Base-by-base conservation (phyloP, 1,140 invertebrate genomes). In the Antheraea mylitta region DNA sequence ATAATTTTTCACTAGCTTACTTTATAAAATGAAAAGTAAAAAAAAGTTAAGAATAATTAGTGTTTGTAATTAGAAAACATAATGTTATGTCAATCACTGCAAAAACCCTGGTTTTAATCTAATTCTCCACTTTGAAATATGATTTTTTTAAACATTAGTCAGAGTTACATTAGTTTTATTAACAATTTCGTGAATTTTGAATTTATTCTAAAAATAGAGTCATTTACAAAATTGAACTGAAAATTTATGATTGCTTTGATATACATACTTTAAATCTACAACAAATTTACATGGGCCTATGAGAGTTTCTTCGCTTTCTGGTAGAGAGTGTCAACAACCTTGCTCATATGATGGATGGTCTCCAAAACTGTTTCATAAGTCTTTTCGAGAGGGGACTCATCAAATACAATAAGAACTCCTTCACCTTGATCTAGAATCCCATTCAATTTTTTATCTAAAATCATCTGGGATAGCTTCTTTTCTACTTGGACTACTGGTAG, bases 381-480 rank as follows among this genome's bases (percentile, higher is more conserved):
- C 89, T 99, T 98, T 85, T 99, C 99, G 58, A 97, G 94, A n/a
- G 96, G 95, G 63, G 96, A 96, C 83, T 98, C 97, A 90, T 99
- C 99, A 92, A 99, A 99, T 10, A 99, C 97, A 77, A 99, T 98
- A 37, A 99, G 93, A 13, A 99, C 98, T 73, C 95, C 99, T 92
- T 98, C 97, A 64, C 98, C 99, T 93, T 99, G 99, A 94, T 99
- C 99, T 62, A 99, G 93, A 77, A 99, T 99, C 18, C 99, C 98
- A 93, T 96, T 95, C 74, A 99, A 96, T 91, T 99, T 99, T 77
- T 99, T 98, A 91, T 99, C 99, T 81, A 99, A 93, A 86, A 99
- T 99, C 99, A 99, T 99, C 92, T 99, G 99, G 30, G 99, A 99
- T 18, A 99, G 92, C 93, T 99, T 99, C 92, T 99, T 99, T 89